phyloP scores from a whole-genome alignment of 2,797 vertebrate genomes.

The Lithobates pipiens region DNA sequence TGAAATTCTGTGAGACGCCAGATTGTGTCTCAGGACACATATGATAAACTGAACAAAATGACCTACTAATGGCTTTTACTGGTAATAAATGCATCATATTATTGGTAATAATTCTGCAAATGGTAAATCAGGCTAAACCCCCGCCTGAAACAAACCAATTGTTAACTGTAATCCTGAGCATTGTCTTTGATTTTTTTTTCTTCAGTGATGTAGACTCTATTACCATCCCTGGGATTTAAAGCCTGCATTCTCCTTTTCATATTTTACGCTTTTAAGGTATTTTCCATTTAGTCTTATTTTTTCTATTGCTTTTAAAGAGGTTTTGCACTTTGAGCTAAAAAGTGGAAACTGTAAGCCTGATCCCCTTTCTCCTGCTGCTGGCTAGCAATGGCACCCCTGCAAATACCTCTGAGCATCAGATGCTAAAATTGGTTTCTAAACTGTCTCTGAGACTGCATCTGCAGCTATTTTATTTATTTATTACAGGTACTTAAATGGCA shows the following conservation, averaged over 20 bases:
- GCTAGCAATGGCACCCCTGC: no score
- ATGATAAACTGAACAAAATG: slow-evolving; percentile 89
- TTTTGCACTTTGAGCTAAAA: background rate
- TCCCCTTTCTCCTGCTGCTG: no score
- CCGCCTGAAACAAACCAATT: slow-evolving; percentile 81
- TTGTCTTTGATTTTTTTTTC: slow-evolving; percentile 72
- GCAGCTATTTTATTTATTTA: no score
- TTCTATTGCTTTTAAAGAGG: background rate
- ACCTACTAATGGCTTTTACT: slow-evolving; percentile 88
- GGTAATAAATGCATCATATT: slow-evolving; percentile 88
- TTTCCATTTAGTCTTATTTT: background rate
- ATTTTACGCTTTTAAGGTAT: background rate
- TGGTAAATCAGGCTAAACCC: slow-evolving; percentile 87
- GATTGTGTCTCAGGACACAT: slow-evolving; percentile 88
- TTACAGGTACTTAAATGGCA: no score
- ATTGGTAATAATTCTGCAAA: slow-evolving; percentile 88
- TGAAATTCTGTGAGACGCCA: slow-evolving; percentile 88
- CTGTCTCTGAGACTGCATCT: no score
- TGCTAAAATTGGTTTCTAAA: no score
- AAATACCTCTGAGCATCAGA: no score
- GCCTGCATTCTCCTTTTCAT: background rate
- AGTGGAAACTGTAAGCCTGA: background rate
- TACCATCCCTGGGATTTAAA: background rate
- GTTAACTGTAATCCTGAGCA: slow-evolving; percentile 82
- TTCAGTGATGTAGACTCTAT: background rate